Evolutionary conservation across 2,797 vertebrate genomes (phyloP).

Genomic region (Artibeus lituratus): DNA sequence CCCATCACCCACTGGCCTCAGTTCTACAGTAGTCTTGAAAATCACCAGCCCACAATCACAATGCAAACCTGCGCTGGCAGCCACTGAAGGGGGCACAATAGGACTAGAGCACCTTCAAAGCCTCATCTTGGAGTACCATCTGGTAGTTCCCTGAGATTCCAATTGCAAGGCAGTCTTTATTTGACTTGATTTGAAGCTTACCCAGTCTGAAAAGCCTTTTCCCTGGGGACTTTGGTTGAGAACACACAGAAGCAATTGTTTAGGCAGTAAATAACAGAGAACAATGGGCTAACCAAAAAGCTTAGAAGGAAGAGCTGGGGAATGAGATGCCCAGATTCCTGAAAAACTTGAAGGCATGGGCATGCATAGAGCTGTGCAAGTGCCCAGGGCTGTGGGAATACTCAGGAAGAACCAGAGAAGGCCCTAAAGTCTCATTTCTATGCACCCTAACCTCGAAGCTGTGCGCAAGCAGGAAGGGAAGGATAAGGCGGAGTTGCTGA

Average conservation of each 20-base stretch:
- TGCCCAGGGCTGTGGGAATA: neutral
- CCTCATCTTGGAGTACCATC: neutral
- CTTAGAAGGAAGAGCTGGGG: neutral
- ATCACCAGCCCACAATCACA: neutral
- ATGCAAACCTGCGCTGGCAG: neutral
- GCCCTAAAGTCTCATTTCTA: neutral
- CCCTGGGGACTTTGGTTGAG: neutral
- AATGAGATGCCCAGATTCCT: neutral
- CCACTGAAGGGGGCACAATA: neutral
- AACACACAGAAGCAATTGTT: neutral
- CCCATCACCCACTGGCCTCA: neutral
- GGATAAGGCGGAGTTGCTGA: neutral
- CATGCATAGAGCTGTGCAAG: too few relatives aligned
- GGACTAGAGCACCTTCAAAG: neutral
- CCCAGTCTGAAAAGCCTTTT: neutral
- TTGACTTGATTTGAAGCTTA: neutral
- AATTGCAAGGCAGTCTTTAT: neutral
- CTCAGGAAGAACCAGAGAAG: neutral
- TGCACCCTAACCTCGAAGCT: neutral
- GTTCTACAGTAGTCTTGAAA: neutral
- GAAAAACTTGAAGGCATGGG: neutral
- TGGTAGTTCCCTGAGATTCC: neutral
- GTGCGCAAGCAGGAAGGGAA: neutral
- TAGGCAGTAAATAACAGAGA: neutral
- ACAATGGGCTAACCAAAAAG: neutral